Evolutionary conservation across 2,113 vertebrate genomes (phyloP).

Genomic region (Atlantisia rogersi): DNA sequence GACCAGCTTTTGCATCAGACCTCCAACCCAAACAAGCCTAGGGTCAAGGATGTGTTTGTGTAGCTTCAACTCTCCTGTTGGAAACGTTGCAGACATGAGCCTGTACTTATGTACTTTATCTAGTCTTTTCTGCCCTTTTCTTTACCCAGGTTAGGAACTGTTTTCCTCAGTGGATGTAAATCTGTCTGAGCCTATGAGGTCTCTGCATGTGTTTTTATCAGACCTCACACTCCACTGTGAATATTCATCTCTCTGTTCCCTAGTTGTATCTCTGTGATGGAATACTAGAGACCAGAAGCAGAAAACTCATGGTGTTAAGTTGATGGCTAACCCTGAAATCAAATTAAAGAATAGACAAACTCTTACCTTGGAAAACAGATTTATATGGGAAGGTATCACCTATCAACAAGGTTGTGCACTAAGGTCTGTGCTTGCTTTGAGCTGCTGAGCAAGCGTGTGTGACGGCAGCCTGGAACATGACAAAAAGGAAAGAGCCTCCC

Average conservation of each 20-base stretch:
- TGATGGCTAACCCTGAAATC: background rate
- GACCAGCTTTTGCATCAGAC: background rate
- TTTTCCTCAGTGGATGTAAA: background rate
- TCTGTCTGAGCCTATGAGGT: background rate
- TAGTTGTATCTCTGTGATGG: background rate
- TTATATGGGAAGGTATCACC: background rate
- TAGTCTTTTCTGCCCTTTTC: background rate
- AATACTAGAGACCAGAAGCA: background rate
- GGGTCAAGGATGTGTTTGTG: background rate
- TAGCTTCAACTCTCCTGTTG: background rate
- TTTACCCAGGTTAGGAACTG: background rate
- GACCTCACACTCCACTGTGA: background rate
- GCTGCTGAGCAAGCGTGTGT: background rate
- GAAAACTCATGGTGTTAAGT: background rate
- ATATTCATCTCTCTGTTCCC: background rate
- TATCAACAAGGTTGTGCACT: background rate
- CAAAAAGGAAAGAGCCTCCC: background rate
- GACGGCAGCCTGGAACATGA: background rate
- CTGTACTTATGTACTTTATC: background rate
- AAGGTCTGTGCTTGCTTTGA: background rate
- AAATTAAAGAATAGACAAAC: background rate
- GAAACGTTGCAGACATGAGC: background rate
- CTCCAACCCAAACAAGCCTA: conserved; percentile 38
- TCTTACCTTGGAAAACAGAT: background rate
- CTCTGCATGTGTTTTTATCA: background rate